These are phyloP conservation scores for Virgularia gustaviana DNA, from an alignment of 92 coral and sea anemone species.

Conservation along the genomic window DNA sequence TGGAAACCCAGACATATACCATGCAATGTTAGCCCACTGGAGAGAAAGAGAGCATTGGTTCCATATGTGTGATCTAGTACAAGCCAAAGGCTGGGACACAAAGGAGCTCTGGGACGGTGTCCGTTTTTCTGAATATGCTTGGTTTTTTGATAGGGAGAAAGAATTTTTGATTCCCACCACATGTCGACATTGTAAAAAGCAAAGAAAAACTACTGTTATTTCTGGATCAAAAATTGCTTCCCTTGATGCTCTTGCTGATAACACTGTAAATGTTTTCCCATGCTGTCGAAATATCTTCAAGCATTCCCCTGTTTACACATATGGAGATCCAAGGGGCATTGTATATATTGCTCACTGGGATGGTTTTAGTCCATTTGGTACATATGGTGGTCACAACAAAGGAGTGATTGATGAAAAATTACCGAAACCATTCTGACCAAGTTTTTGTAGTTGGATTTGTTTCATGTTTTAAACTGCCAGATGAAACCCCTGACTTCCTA, in stretches of 20 bases:
- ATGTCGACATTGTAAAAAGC: constrained; percentile 56
- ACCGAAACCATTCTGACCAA: constrained; percentile 55
- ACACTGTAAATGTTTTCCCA: constrained; percentile 44
- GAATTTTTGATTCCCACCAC: constrained; percentile 42
- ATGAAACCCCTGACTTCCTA: constrained; percentile 62
- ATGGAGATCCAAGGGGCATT: constrained; percentile 62
- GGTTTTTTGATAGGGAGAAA: constrained; percentile 54
- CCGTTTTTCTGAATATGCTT: constrained; percentile 56
- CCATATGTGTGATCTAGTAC: constrained; percentile 35
- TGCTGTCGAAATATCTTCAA: constrained; percentile 45
- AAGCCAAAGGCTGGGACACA: constrained; percentile 57
- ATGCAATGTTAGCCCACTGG: constrained; percentile 64
- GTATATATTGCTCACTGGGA: constrained; percentile 68
- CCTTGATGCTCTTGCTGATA: constrained; percentile 47
- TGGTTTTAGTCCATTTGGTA: constrained; percentile 62
- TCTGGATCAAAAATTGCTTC: constrained; percentile 36
- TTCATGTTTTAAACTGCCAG: constrained; percentile 54
- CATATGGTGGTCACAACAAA: constrained; percentile 60
- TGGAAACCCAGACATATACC: constrained; percentile 42
- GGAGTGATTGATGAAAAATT: constrained; percentile 57
- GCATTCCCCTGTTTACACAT: constrained; percentile 38
- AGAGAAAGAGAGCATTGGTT: constrained; percentile 61
- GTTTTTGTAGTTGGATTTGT: constrained; percentile 66
- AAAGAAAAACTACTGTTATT: constrained; percentile 43
- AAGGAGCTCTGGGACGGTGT: constrained; percentile 63